Evolutionary conservation across 2,797 vertebrate genomes (phyloP), one percentile per base, ranked within the genome.

Genomic region (Gymnopithys bicolor): DNA sequence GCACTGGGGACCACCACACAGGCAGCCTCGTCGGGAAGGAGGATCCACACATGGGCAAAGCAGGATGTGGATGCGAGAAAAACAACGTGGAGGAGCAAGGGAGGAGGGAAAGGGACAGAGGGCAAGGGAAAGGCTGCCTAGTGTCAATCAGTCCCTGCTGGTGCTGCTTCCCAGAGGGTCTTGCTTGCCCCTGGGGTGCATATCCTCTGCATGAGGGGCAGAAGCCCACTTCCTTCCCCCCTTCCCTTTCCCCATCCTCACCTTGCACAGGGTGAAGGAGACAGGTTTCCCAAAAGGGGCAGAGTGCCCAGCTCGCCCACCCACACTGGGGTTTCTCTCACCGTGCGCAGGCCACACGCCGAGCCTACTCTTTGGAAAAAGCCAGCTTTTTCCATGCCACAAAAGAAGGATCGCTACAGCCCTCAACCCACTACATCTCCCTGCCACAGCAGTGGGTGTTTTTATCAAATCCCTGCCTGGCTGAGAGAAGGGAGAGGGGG

Each of bases 141-240:
- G n/a, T 4, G 0, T 66, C 3, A 0, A 6, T 55, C 5, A 1
- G 6, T 25, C 30, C 33, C n/a, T 48, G 13, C 17, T 16, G 22
- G 2, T 1, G 4, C 52, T 5, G 18, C 13, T 56, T 46, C 49
- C 3, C 2, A 18, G 45, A 52, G 41, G 52, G 12, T 19, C 2
- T 80, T 11, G 22, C 13, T 1, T 3, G 2, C 6, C 25, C n/a
- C 25, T 0, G 0, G 5, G 30, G 17, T 9, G 5, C 22, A 1
- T 35, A 18, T 24, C 25, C 17, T 60, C 32, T 59, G 11, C 46
- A 11, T 0, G 0, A 30, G 70, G 11, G 6, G 52, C 52, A 46
- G 52, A 46, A 78, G 9, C 1, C 1, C 37, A 5, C 13, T n/a
- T 14, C 3, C 5, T 6, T 5, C 5, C 11, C 4, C 13, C 4